phyloP scores from a whole-genome alignment of 2,113 vertebrate species.

The Oreochromis spilurus region DNA sequence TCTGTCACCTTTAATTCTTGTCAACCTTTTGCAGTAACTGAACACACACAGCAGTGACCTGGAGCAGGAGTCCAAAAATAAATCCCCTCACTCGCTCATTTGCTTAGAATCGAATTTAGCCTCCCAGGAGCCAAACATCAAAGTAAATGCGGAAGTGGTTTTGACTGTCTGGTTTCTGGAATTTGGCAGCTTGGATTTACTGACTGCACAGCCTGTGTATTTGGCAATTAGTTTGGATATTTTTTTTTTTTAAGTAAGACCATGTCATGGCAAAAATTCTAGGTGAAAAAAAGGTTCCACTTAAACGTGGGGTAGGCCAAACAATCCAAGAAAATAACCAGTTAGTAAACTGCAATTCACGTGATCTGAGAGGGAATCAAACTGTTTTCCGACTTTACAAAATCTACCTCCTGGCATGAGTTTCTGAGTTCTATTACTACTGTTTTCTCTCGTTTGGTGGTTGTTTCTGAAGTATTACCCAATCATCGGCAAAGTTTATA shows the following conservation, averaged over 20 bases:
- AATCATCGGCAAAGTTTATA: neutral
- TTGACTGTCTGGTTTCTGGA: neutral
- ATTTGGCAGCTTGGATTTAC: neutral
- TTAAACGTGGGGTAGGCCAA: neutral
- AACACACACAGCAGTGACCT: neutral
- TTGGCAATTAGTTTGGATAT: neutral
- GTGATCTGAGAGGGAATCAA: neutral
- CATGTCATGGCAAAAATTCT: neutral
- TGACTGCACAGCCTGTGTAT: neutral
- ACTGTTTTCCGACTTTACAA: neutral
- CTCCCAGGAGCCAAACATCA: neutral
- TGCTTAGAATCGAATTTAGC: neutral
- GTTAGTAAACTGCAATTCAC: neutral
- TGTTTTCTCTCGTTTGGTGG: neutral
- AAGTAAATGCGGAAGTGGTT: neutral
- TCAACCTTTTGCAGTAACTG: slow-evolving; percentile 1
- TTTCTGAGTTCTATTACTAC: neutral
- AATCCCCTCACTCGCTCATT: neutral
- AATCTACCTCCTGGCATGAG: neutral
- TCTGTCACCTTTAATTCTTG: neutral
- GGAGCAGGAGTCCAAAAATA: neutral
- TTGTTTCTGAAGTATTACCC: neutral
- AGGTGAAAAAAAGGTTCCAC: neutral
- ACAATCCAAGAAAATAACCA: neutral
- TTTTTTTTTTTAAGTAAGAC: neutral